These are phyloP conservation scores for Mercenaria mercenaria DNA, from an alignment of 1,140 invertebrate species.

Conservation along the genomic window DNA sequence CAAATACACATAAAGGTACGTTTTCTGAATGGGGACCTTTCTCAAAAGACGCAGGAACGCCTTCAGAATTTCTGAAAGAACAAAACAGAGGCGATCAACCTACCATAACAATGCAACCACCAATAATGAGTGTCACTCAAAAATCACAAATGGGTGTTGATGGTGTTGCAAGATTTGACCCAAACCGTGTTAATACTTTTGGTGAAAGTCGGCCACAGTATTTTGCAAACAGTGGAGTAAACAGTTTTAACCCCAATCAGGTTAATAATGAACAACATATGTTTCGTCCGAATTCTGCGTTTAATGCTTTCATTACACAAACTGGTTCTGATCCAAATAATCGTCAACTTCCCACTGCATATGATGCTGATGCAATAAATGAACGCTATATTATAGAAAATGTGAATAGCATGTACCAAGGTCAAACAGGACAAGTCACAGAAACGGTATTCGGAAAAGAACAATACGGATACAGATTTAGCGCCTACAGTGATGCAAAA, in stretches of 20 bases:
- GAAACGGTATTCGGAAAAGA: background rate
- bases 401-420: background rate
- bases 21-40: background rate
- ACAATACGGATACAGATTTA: conserved; percentile 35
- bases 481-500: conserved; percentile 26
- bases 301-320: conserved; percentile 18
- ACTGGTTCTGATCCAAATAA: conserved; percentile 39
- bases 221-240: background rate
- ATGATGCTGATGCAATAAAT: conserved; percentile 35
- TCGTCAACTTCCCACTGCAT: background rate
- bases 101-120: background rate
- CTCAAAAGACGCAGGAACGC: background rate
- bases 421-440: background rate
- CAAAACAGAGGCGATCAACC: background rate
- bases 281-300: conserved; percentile 14
- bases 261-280: background rate
- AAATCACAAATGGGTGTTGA: background rate
- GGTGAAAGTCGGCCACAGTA: background rate
- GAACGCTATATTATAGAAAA: background rate
- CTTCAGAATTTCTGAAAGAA: background rate
- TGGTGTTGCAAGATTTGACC: background rate
- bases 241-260: conserved; percentile 28
- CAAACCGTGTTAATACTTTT: background rate
- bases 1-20: background rate
- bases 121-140: background rate